Percentiles rank a stretch among this genome's conserved stretches.
Conservation (phyloP, 2,797 vertebrate genomes). For the Balearica regulorum region DNA sequence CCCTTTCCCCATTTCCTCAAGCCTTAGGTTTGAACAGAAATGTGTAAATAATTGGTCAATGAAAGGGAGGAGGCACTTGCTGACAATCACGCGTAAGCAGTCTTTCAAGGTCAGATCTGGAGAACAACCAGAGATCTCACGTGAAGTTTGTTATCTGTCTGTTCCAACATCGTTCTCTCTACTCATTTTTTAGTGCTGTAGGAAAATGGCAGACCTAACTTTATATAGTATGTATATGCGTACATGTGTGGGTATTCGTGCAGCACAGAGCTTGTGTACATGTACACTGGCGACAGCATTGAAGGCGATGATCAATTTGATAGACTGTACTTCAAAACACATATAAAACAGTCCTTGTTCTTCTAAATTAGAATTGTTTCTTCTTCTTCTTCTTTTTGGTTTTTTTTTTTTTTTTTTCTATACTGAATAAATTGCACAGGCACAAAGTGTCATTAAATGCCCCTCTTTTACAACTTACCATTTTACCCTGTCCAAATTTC, state of each 20-base stretch:
- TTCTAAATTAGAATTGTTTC: background rate
- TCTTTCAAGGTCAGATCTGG: background rate
- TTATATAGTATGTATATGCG: background rate
- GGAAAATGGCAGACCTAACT: background rate
- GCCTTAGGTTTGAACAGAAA: background rate
- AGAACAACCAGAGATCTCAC: background rate
- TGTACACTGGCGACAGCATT: background rate
- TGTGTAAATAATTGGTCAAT: background rate
- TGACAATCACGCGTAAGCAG: background rate
- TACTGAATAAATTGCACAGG: constrained; percentile 1
- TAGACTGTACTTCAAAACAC: background rate
- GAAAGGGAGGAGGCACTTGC: background rate
- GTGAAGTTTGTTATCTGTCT: background rate
- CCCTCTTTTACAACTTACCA: background rate
- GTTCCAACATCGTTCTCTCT: background rate
- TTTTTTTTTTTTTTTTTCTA: background rate
- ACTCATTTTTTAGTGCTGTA: background rate
- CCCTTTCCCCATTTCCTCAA: background rate
- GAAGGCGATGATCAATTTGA: background rate
- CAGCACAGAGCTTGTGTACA: rapidly evolving
- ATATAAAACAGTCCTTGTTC: background rate
- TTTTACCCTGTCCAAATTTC: constrained; percentile 38
- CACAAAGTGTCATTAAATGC: constrained; percentile 4
- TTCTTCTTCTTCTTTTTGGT: too few relatives aligned
- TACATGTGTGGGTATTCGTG: background rate